Conservation (phyloP, 2,888 invertebrate genomes). For the Spilosoma lubricipeda region DNA sequence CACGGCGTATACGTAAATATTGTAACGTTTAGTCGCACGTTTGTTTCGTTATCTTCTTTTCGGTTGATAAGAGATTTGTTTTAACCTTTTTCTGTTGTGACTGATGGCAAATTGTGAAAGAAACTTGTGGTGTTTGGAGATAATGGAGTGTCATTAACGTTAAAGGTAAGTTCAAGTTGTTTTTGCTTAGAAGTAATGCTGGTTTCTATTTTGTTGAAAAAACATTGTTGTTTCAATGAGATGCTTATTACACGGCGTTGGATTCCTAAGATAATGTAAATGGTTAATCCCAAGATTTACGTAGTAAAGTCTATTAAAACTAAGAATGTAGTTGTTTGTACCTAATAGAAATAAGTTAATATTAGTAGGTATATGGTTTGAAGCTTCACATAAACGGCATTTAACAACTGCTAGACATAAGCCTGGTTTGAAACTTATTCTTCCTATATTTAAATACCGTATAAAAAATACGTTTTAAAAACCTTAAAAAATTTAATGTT, state of each 20-base stretch:
- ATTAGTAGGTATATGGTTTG: background rate
- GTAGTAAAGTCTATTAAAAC: background rate
- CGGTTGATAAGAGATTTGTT: conserved; percentile 61
- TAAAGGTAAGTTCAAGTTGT: conserved; percentile 69
- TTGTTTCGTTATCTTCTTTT: conserved; percentile 55
- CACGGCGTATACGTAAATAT: conserved; percentile 41
- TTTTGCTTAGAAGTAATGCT: conserved; percentile 60
- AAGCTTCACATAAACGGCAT: background rate
- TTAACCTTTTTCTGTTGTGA: conserved; percentile 56
- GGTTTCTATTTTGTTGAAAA: conserved; percentile 59
- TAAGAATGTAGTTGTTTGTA: background rate
- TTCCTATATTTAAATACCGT: too few species aligned
- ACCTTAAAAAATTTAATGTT: too few species aligned
- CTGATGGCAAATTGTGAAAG: conserved; percentile 59
- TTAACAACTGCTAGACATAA: too few species aligned
- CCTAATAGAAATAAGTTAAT: background rate
- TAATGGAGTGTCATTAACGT: conserved; percentile 79
- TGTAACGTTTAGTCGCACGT: conserved; percentile 59
- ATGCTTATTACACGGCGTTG: background rate
- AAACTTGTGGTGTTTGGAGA: conserved; percentile 53
- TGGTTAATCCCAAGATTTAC: background rate
- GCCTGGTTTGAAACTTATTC: too few species aligned
- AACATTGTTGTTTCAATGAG: conserved; percentile 23
- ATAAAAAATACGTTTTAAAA: background rate
- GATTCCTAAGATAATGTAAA: background rate